Evolutionary conservation across 2,797 vertebrate genomes (phyloP).

Genomic region (Muraenolepis orangiensis): DNA sequence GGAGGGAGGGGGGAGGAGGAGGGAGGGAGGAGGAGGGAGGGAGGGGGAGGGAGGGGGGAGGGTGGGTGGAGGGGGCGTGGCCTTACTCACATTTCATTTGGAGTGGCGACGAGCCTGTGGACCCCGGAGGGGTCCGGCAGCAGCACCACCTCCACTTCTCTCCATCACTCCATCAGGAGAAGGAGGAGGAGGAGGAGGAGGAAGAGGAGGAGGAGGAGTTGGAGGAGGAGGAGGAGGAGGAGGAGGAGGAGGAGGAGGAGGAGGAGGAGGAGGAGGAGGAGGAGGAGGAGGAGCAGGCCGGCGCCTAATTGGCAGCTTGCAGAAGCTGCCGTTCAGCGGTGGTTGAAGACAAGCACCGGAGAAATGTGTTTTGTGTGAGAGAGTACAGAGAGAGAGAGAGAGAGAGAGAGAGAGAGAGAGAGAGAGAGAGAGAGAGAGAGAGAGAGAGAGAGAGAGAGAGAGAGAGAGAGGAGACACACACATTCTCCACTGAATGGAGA

Average conservation of each 20-base stretch:
- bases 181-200: neutral
- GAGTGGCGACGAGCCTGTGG: slow-evolving; percentile 57
- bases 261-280: no score
- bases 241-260: slow-evolving; percentile 6
- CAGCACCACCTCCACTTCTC: slow-evolving; percentile 46
- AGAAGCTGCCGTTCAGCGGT: slow-evolving; percentile 24
- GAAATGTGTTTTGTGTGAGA: neutral
- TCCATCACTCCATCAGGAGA: slow-evolving; percentile 59
- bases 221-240: slow-evolving; percentile 9
- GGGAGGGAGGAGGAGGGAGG: slow-evolving; percentile 39
- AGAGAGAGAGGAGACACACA: no score
- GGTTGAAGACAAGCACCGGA: slow-evolving; percentile 8
- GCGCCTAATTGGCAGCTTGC: slow-evolving; percentile 58
- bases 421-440: neutral
- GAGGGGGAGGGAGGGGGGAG: slow-evolving; percentile 37
- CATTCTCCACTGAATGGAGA: no score
- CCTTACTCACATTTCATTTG: slow-evolving; percentile 55
- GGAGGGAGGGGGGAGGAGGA: slow-evolving; percentile 37
- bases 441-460: neutral
- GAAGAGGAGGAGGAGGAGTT: no score
- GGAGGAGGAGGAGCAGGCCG: neutral
- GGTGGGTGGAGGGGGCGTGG: slow-evolving; percentile 42
- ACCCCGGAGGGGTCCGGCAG: slow-evolving; percentile 44
- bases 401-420: slow-evolving; percentile 18
- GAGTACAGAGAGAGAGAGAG: slow-evolving; percentile 22